Percentiles rank a stretch among this genome's conserved stretches.
Conservation (phyloP, 2,888 invertebrate genomes). For the Drosophila subsilvestris region DNA sequence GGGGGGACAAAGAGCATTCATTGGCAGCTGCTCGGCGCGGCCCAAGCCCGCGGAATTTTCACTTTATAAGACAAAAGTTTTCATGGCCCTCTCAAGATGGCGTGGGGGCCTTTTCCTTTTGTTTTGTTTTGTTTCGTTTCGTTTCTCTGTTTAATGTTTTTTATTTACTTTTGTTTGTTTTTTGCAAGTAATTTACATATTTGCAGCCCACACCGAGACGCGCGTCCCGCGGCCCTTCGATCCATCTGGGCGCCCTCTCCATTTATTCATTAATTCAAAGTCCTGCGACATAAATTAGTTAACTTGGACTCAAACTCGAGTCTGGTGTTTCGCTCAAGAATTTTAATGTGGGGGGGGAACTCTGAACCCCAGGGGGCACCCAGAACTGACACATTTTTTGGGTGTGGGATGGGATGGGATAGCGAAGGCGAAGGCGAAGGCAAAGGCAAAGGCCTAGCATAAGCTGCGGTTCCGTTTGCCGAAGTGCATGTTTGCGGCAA, state of each 20-base stretch:
- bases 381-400: constrained; percentile 21
- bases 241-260: constrained; percentile 76
- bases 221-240: constrained; percentile 35
- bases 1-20: constrained; percentile 42
- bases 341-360: constrained; percentile 69
- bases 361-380: constrained; percentile 42
- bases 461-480: constrained; percentile 74
- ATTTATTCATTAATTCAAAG: constrained; percentile 80
- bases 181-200: constrained; percentile 72
- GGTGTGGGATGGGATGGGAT: constrained; percentile 7
- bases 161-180: constrained; percentile 44
- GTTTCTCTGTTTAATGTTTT: constrained; percentile 43
- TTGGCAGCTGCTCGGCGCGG: constrained; percentile 60
- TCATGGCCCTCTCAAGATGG: constrained; percentile 74
- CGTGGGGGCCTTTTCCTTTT: constrained; percentile 62
- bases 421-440: constrained; percentile 21
- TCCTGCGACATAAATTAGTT: constrained; percentile 80
- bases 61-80: constrained; percentile 71
- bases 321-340: constrained; percentile 63
- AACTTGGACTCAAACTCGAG: constrained; percentile 64
- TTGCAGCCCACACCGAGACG: constrained; percentile 52
- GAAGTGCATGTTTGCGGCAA: constrained; percentile 65
- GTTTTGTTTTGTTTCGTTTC: constrained; percentile 31
- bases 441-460: constrained; percentile 50
- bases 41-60: constrained; percentile 58